A percentile compares a stretch with the other conserved stretches of the same genome.
Conservation (phyloP, 2,888 invertebrate genomes). For the Quadroppia sp. region DNA sequence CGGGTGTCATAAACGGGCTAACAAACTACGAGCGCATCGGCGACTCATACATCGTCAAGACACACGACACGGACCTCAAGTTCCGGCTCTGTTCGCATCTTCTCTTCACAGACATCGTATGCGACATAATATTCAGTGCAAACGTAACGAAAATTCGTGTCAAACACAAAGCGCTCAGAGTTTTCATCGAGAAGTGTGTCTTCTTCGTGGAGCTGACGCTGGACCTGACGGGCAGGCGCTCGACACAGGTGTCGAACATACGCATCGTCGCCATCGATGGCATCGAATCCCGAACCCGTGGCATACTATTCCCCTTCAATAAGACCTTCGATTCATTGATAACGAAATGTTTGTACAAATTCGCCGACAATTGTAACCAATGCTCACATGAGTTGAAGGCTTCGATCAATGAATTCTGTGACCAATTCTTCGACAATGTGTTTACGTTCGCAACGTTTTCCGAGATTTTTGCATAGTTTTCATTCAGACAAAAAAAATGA, state of each 20-base stretch:
- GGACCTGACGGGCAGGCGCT: background rate
- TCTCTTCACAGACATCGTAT: slow-evolving; percentile 28
- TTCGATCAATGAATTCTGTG: slow-evolving; percentile 39
- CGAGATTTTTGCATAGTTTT: no score
- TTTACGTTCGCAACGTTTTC: background rate
- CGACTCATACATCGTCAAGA: slow-evolving; percentile 35
- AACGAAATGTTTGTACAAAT: slow-evolving; percentile 16
- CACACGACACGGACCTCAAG: slow-evolving; percentile 17
- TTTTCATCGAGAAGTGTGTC: slow-evolving; percentile 36
- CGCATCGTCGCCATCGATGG: slow-evolving; percentile 33
- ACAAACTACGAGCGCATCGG: slow-evolving; percentile 38
- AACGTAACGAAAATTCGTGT: slow-evolving; percentile 13
- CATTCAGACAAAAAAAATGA: no score
- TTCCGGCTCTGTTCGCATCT: slow-evolving; percentile 28
- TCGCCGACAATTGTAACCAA: background rate
- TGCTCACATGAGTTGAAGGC: slow-evolving; percentile 18
- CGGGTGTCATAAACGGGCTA: background rate
- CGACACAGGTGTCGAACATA: background rate
- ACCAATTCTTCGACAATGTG: slow-evolving; percentile 26
- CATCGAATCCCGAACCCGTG: slow-evolving; percentile 32
- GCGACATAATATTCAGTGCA: slow-evolving; percentile 33
- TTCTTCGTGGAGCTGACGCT: slow-evolving; percentile 31
- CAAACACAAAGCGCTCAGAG: slow-evolving; percentile 19
- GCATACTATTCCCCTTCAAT: slow-evolving; percentile 35
- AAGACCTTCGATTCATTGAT: slow-evolving; percentile 27